Percentiles rank a stretch among this genome's conserved stretches.
Evolutionary conservation across 1,140 invertebrate genomes (phyloP).

Genomic region (Drosophila aff.): DNA sequence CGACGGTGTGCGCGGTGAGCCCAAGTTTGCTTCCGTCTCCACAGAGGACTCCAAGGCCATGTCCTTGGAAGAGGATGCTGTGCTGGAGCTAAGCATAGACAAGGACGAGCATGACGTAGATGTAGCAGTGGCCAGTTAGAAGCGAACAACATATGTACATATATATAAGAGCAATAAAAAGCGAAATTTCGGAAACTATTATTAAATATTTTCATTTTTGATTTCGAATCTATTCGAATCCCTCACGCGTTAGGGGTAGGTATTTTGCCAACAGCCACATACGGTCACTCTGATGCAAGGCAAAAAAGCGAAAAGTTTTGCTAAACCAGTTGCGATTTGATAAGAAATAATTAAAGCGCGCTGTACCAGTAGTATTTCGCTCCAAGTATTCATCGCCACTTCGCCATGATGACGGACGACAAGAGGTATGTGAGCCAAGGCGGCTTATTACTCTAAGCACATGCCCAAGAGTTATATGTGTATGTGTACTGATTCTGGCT

Average conservation of each 20-base stretch:
- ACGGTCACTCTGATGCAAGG: not conserved
- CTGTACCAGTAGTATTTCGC: not conserved
- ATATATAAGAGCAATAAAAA: slow-evolving; percentile 12
- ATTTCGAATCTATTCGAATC: not conserved
- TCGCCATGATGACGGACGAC: slow-evolving; percentile 71
- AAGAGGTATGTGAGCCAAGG: slow-evolving; percentile 68
- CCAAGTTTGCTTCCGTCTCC: slow-evolving; percentile 50
- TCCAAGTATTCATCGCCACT: not conserved
- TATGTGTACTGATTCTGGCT: slow-evolving; percentile 23
- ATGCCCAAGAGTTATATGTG: slow-evolving; percentile 20
- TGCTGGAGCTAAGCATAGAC: slow-evolving; percentile 77
- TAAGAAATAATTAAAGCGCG: not conserved
- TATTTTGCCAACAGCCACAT: not conserved
- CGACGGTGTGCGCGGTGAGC: slow-evolving; percentile 35
- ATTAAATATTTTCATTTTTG: not conserved
- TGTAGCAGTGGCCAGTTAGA: slow-evolving; percentile 61
- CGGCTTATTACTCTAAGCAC: not conserved
- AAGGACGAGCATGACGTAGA: slow-evolving; percentile 77
- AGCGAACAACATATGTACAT: too few species aligned
- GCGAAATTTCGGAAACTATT: not conserved
- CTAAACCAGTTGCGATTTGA: not conserved
- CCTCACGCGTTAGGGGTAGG: not conserved
- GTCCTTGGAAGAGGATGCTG: slow-evolving; percentile 80
- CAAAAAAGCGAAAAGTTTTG: slow-evolving; percentile 1
- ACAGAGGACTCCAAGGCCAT: slow-evolving; percentile 76